Percentiles rank a stretch among this genome's conserved stretches.
Evolutionary conservation across 2,113 vertebrate genomes (phyloP).

Genomic region (Scomber colias): DNA sequence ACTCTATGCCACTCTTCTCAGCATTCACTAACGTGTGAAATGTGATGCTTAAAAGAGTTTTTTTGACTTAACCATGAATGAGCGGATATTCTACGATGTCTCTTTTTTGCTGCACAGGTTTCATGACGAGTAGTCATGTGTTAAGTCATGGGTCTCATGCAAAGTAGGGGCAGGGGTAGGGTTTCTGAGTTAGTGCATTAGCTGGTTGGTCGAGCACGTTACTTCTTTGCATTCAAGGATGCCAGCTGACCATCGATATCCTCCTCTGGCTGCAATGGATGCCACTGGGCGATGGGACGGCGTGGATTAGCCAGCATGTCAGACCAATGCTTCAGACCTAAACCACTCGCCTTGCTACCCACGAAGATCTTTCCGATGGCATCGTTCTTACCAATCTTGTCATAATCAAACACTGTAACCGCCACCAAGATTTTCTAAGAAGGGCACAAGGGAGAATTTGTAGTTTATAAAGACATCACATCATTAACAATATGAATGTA

Average conservation of each 20-base stretch:
- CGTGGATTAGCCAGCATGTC: slow-evolving; percentile 98
- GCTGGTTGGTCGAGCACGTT: slow-evolving; percentile 77
- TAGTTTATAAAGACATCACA: neutral
- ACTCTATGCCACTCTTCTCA: slow-evolving; percentile 51
- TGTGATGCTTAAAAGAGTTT: slow-evolving; percentile 62
- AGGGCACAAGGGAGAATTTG: neutral
- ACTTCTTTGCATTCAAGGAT: slow-evolving; percentile 93
- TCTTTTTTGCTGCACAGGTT: slow-evolving; percentile 76
- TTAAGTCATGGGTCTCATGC: slow-evolving; percentile 83
- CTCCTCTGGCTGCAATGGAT: slow-evolving; percentile 95
- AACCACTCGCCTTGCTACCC: slow-evolving; percentile 91
- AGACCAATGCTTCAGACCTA: slow-evolving; percentile 97
- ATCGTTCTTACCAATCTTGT: slow-evolving; percentile 99
- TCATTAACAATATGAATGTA: neutral
- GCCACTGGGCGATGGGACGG: slow-evolving; percentile 98
- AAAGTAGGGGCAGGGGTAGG: slow-evolving; percentile 61
- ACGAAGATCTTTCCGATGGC: slow-evolving; percentile 99
- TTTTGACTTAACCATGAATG: slow-evolving; percentile 55
- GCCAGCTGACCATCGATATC: slow-evolving; percentile 92
- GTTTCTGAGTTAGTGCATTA: slow-evolving; percentile 74
- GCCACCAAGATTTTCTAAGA: slow-evolving; percentile 96
- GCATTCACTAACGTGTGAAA: slow-evolving; percentile 60
- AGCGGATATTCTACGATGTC: slow-evolving; percentile 70
- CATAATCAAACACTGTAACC: slow-evolving; percentile 98
- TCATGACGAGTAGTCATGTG: slow-evolving; percentile 61